Percentiles rank a stretch among this genome's conserved stretches.
These are phyloP conservation scores for Panzeria rudis DNA, from an alignment of 2,888 invertebrate species.

Conservation along the genomic window DNA sequence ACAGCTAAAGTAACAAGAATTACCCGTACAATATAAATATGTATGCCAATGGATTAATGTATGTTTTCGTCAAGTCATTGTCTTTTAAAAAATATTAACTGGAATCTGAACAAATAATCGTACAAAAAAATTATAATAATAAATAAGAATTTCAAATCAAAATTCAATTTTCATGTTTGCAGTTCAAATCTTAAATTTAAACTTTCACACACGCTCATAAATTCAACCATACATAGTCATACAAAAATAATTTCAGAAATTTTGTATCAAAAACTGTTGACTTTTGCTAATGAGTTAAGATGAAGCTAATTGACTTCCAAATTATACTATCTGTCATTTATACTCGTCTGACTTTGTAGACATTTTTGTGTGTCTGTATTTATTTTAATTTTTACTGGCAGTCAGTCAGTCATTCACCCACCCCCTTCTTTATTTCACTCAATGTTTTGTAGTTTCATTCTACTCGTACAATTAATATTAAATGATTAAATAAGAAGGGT, in stretches of 20 bases:
- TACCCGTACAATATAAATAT: slow-evolving; percentile 77
- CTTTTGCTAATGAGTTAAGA: slow-evolving; percentile 76
- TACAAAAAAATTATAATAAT: background rate
- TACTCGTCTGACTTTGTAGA: slow-evolving; percentile 3
- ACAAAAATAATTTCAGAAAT: slow-evolving; percentile 35
- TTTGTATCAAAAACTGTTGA: slow-evolving; percentile 71
- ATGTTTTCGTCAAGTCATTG: slow-evolving; percentile 83
- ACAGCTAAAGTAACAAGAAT: slow-evolving; percentile 72
- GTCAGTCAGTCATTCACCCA: slow-evolving; percentile 62
- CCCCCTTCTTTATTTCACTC: slow-evolving; percentile 9
- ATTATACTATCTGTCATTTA: slow-evolving; percentile 59
- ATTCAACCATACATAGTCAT: background rate
- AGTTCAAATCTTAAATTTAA: slow-evolving; percentile 26
- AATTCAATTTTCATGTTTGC: slow-evolving; percentile 32
- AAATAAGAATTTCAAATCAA: slow-evolving; percentile 35
- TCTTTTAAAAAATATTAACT: slow-evolving; percentile 48
- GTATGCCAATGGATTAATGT: slow-evolving; percentile 78
- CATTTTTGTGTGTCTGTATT: background rate
- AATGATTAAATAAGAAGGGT: slow-evolving; percentile 58
- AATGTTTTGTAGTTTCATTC: slow-evolving; percentile 11
- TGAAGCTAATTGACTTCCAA: slow-evolving; percentile 68
- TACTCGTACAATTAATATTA: slow-evolving; percentile 51
- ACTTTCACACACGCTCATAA: slow-evolving; percentile 19
- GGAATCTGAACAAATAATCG: slow-evolving; percentile 32
- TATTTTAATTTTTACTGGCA: background rate